A percentile compares a stretch with the other conserved stretches of the same genome.
These are phyloP conservation scores for Terebella lapidaria DNA, from an alignment of 2,888 invertebrate genomes.

Conservation along the genomic window DNA sequence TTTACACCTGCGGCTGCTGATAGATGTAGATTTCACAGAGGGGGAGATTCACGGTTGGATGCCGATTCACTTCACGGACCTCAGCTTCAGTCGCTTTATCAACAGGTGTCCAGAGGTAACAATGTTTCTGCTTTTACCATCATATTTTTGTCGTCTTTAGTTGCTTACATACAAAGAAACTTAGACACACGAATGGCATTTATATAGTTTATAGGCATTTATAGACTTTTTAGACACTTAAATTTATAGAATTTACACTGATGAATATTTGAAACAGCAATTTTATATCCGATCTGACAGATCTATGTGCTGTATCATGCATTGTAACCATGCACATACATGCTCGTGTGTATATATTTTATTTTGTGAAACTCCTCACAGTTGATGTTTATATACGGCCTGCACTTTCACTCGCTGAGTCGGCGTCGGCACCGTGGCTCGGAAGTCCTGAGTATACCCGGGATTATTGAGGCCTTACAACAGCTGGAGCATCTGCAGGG, in stretches of 20 bases:
- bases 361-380: conserved; percentile 37
- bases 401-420: conserved; percentile 29
- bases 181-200: too few species aligned
- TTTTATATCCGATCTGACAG: too few species aligned
- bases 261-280: too few species aligned
- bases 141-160: too few species aligned
- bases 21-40: conserved; percentile 33
- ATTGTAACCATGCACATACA: too few species aligned
- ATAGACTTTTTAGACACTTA: too few species aligned
- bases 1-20: conserved; percentile 31
- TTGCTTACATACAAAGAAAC: too few species aligned
- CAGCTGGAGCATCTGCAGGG: conserved; percentile 29
- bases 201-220: too few species aligned
- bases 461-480: conserved; percentile 33
- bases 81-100: conserved; percentile 29
- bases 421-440: conserved; percentile 28
- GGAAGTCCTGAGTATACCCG: conserved; percentile 34
- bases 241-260: too few species aligned
- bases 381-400: conserved; percentile 33
- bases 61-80: conserved; percentile 33
- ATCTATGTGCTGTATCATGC: too few species aligned
- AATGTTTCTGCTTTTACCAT: too few species aligned
- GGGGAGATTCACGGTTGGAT: conserved; percentile 31
- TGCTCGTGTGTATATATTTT: too few species aligned
- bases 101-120: conserved; percentile 33